Evolutionary conservation across 2,888 invertebrate genomes (phyloP), one percentile per base, ranked within the genome.

Genomic region (Litoditis marina): DNA sequence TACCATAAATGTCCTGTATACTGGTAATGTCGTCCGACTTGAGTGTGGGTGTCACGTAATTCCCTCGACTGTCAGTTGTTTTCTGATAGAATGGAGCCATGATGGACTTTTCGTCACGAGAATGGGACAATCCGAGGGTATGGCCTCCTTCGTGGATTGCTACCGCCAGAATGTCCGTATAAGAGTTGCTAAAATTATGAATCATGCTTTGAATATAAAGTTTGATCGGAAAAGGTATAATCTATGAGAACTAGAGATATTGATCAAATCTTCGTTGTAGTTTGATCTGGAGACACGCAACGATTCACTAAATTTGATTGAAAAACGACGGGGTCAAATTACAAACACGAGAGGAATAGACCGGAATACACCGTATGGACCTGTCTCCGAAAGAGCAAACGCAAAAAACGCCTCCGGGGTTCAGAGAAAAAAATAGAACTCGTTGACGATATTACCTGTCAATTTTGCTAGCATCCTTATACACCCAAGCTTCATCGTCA

Each of bases 41-140:
- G 55, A 81, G 63, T 31, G 68, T 74, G 1, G 81, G 81, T 62
- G 66, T 68, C 42, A 77, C 67, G 63, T 81, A 74, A 44, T 75
- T 73, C 19, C 81, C 78, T 50, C 67, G 76, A 16, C 65, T 60
- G 60, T 79, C 79, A 11, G 75, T 72, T 11, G 78, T 79, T 34
- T 74, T 77, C 46, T 73, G 71, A 42, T 82, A 82, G 65, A 82
- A 82, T 7, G 82, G 82, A 7, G 81, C 80, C 82, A 82, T 82
- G 42, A 82, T 80, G 0, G 80, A 77, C 6, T 68, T 65, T 51
- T 81, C 79, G 57, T 77, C 74, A 36, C 77, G 65, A 2, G 77
- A 77, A 55, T 74, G 74, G n/a, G 65, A 65, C 30, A 74, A 32
- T 19, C 76, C 76, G 11, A 76, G 42, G 0, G 76, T 73, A 51